These are phyloP conservation scores for Dufourea novaeangliae DNA, from an alignment of 1,140 invertebrate species.

Conservation along the genomic window DNA sequence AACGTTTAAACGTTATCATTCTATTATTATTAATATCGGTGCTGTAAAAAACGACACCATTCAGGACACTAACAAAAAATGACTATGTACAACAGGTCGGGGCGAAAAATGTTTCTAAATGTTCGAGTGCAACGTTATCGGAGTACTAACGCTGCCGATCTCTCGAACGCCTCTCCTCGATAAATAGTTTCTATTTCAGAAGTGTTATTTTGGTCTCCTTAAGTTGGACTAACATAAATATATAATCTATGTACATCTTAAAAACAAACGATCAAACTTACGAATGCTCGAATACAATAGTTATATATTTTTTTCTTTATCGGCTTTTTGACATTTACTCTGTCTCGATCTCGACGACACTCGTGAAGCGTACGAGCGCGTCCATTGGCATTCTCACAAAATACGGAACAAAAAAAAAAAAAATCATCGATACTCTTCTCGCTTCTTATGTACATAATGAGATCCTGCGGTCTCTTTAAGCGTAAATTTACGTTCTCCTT, in stretches of 20 bases:
- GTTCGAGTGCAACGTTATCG: constrained; percentile 1
- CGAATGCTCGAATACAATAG: constrained; percentile 19
- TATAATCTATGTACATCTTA: constrained; percentile 35
- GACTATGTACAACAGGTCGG: constrained; percentile 49
- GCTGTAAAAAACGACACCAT: not conserved
- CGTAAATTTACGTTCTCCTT: constrained; percentile 19
- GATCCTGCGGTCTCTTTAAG: constrained; percentile 34
- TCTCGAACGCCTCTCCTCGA: not conserved
- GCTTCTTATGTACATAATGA: constrained; percentile 32
- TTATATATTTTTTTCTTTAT: not conserved
- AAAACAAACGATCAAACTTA: constrained; percentile 13
- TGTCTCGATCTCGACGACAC: not conserved
- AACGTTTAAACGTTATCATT: constrained; percentile 32
- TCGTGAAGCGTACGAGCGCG: constrained; percentile 6
- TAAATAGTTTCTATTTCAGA: constrained; percentile 39
- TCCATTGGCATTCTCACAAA: constrained; percentile 2
- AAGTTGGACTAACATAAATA: constrained; percentile 47
- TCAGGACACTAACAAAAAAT: constrained; percentile 35
- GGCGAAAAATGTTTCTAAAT: not conserved
- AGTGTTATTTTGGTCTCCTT: constrained; percentile 40
- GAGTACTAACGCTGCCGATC: constrained; percentile 13
- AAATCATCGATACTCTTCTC: not conserved
- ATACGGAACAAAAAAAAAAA: constrained; percentile 23
- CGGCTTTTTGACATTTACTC: not conserved
- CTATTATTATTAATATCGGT: constrained; percentile 14